phyloP scores from a whole-genome alignment of 64 coral and sea anemone species.

The Montipora cactus region DNA sequence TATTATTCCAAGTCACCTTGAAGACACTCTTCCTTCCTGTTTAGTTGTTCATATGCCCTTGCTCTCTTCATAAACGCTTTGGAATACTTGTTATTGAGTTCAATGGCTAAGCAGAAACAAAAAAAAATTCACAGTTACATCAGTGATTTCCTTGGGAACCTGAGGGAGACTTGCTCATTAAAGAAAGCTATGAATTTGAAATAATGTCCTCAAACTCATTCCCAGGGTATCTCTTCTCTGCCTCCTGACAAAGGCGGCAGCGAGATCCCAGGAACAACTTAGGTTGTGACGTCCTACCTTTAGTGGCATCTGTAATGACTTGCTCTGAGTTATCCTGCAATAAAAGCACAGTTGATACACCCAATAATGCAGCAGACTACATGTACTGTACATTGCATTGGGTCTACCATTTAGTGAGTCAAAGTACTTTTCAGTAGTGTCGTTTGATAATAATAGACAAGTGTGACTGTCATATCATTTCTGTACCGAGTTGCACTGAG shows the following conservation, averaged over 20 bases:
- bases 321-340: conserved; percentile 77
- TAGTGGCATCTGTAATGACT: conserved; percentile 70
- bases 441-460: too few relatives aligned
- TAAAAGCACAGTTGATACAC: neutral
- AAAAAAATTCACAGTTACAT: neutral
- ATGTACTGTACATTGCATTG: too few relatives aligned
- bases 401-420: too few relatives aligned
- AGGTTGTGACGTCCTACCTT: conserved; percentile 37
- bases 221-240: too few relatives aligned
- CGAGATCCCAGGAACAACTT: too few relatives aligned
- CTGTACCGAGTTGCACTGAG: too few relatives aligned
- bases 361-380: neutral
- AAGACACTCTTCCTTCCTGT: conserved; percentile 88
- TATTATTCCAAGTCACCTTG: conserved; percentile 62
- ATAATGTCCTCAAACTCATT: neutral
- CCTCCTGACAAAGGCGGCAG: too few relatives aligned
- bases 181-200: neutral
- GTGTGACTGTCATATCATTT: too few relatives aligned
- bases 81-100: conserved; percentile 90
- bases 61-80: conserved; percentile 96
- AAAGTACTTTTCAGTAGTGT: too few relatives aligned
- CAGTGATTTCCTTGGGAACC: neutral
- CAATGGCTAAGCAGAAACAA: conserved; percentile 60
- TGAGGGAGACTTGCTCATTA: too few relatives aligned
- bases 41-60: conserved; percentile 80